Evolutionary conservation across 2,888 invertebrate species (phyloP).

Genomic region (Dolomedes plantarius): DNA sequence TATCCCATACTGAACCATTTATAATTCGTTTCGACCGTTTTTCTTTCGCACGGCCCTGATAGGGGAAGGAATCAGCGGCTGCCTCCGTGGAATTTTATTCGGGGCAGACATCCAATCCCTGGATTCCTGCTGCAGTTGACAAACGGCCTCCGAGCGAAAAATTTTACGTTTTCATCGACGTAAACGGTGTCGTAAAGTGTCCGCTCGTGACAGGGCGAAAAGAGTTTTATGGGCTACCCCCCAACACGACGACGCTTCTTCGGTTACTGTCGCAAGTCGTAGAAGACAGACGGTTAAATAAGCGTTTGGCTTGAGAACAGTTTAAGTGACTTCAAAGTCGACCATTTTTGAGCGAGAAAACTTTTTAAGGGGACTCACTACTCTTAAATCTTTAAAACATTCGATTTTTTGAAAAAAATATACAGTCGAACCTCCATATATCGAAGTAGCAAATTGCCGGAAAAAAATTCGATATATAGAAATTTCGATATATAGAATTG

Average conservation of each 20-base stretch:
- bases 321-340: too few relatives aligned
- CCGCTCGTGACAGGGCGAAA: conserved; percentile 41
- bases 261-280: not conserved
- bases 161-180: conserved; percentile 53
- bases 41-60: not conserved
- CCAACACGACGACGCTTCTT: conserved; percentile 2
- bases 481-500: too few relatives aligned
- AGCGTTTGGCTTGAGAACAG: not conserved
- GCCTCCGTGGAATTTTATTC: not conserved
- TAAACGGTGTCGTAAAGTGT: conserved; percentile 60
- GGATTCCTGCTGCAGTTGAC: conserved; percentile 4
- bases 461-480: too few relatives aligned
- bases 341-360: too few relatives aligned
- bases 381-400: too few relatives aligned
- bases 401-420: too few relatives aligned
- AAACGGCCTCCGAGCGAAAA: conserved; percentile 36
- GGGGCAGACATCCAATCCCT: not conserved
- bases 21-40: not conserved
- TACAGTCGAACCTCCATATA: too few relatives aligned
- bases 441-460: too few relatives aligned
- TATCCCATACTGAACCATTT: conserved; percentile 40
- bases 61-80: not conserved
- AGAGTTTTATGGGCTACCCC: conserved; percentile 43
- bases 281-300: not conserved
- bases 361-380: too few relatives aligned